Conservation (phyloP, 2,888 invertebrate genomes). For the Ceriagrion tenellum region DNA sequence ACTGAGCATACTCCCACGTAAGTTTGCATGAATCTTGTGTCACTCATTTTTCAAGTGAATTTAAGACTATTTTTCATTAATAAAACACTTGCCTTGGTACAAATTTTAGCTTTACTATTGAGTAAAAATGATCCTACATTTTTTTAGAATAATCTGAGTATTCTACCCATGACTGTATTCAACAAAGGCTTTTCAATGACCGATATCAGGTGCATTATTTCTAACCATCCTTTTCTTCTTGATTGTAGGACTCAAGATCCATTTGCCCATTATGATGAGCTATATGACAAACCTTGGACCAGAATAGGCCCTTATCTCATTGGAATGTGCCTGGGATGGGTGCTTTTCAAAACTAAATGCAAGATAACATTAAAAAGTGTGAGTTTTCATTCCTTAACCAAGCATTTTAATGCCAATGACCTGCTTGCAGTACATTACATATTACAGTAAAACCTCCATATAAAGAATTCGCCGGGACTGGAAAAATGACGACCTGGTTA, state of each 20-base stretch:
- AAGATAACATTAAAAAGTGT: constrained; percentile 70
- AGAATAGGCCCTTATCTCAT: constrained; percentile 77
- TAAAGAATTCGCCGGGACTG: too few relatives aligned
- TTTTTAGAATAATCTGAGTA: too few relatives aligned
- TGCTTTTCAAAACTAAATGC: constrained; percentile 71
- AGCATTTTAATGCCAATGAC: too few relatives aligned
- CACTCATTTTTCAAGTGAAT: not conserved
- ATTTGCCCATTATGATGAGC: constrained; percentile 74
- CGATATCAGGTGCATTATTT: not conserved
- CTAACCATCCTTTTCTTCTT: constrained; percentile 46
- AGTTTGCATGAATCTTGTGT: constrained; percentile 69
- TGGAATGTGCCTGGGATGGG: constrained; percentile 76
- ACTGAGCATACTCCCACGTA: constrained; percentile 75
- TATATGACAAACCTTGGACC: constrained; percentile 77
- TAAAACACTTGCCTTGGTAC: not conserved
- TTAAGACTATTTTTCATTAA: constrained; percentile 25
- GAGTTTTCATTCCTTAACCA: not conserved
- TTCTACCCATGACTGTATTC: too few relatives aligned
- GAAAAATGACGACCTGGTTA: too few relatives aligned
- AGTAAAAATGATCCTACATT: too few relatives aligned
- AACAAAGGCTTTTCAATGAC: not conserved
- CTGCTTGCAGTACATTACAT: too few relatives aligned
- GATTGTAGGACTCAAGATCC: constrained; percentile 73
- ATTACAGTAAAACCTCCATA: too few relatives aligned
- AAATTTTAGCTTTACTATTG: too few relatives aligned